Percentiles rank a stretch among this genome's conserved stretches.
phyloP scores from a whole-genome alignment of 2,113 vertebrate species.

The Oceanodroma tethys region DNA sequence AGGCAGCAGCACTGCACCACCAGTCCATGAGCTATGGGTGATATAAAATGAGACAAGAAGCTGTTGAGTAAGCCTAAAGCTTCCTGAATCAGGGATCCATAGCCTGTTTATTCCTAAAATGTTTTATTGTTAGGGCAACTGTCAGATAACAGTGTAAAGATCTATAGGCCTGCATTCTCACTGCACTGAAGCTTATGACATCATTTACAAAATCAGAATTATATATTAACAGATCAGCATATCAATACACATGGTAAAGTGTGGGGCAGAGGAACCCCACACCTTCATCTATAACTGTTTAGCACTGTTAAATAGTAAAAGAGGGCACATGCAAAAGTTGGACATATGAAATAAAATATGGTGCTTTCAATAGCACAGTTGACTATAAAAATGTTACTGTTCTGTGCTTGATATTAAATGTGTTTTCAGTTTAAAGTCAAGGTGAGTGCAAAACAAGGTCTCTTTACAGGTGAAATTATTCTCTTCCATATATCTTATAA shows the following conservation, averaged over 20 bases:
- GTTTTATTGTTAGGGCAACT: background rate
- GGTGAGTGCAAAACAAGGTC: background rate
- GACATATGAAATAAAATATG: background rate
- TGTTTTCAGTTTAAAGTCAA: background rate
- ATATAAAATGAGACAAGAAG: background rate
- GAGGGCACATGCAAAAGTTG: background rate
- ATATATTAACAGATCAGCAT: background rate
- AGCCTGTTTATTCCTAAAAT: background rate
- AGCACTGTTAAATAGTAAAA: background rate
- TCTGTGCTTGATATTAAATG: background rate
- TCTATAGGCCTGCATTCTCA: background rate
- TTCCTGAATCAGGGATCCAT: background rate
- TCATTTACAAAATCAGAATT: background rate
- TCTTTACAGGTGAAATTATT: background rate
- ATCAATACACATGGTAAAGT: background rate
- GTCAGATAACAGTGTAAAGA: background rate
- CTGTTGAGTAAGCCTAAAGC: background rate
- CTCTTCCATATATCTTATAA: background rate
- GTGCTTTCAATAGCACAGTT: background rate
- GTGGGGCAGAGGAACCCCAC: background rate
- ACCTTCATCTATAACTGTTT: background rate
- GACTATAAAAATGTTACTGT: background rate
- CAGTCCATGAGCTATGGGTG: background rate
- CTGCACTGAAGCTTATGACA: background rate
- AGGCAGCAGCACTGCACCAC: background rate